Base-by-base conservation (phyloP, 2,113 vertebrate genomes). In the Chlamydotis undulata region DNA sequence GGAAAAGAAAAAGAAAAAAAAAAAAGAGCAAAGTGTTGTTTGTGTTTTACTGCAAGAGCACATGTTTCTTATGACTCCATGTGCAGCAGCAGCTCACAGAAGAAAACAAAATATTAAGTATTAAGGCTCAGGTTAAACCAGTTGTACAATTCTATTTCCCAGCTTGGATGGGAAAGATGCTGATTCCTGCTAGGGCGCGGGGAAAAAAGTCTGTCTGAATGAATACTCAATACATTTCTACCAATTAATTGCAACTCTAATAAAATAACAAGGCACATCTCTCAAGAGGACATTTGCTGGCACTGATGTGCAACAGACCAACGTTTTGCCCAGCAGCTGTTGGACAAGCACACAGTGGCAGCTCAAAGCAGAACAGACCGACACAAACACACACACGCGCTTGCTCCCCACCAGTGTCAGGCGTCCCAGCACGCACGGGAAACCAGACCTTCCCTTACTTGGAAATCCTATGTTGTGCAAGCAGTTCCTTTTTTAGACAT, bases 1-100 rank as follows among this genome's bases (percentile, higher is more conserved):
- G 41, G 41, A 43, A 43, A 43, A 43, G 41, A 16, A 43, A 43
- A 43, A 43, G 15, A 43, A 96, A 67, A 97, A 88, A 98, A 97
- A 98, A 97, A 97, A 97, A 97, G 92, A 98, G 96, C 97, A 91
- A 89, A 97, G 97, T 94, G 94, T 93, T 96, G 97, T 96, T 97
- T 90, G 94, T 61, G 93, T 81, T 97, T 97, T 90, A 76, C 74
- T 57, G 83, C 79, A 56, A 47, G 50, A 88, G 47, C 23, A 1
- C 7, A 3, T 9, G 49, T 47, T 89, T 94, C 78, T 68, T 45
- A 78, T 0, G 68, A 29, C 29, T 95, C 94, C 96, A 26, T 12
- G 74, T 73, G 92, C 89, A 87, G 95, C 93, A 76, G 91, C 94
- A 83, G 90, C 92, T 94, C 92, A 78, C 83, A 82, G 80, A 85